Percentiles rank a stretch among this genome's conserved stretches.
phyloP scores from a whole-genome alignment of 2,888 invertebrate species.

The Ariolimax columbianus region DNA sequence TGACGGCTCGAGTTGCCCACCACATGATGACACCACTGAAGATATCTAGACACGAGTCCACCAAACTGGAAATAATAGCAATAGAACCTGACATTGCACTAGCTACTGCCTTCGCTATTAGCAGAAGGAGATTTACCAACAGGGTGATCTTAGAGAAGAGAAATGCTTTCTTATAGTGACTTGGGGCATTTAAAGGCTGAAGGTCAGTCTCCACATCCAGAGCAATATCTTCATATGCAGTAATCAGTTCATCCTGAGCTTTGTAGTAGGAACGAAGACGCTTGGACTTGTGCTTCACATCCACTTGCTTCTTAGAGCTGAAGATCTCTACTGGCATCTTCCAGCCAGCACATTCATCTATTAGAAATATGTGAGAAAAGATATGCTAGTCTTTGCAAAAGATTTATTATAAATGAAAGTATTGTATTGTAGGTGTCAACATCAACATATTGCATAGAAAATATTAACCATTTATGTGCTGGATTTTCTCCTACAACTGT shows the following conservation, averaged over 20 bases:
- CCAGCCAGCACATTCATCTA: conserved; percentile 54
- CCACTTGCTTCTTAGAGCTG: conserved; percentile 67
- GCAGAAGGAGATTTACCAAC: conserved; percentile 59
- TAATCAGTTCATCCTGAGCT: conserved; percentile 74
- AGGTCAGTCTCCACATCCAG: conserved; percentile 61
- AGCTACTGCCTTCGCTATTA: conserved; percentile 79
- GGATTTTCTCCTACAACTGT: no score
- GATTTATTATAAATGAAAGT: no score
- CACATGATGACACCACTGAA: conserved; percentile 74
- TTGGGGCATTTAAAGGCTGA: neutral
- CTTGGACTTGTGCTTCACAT: conserved; percentile 59
- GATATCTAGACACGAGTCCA: conserved; percentile 80
- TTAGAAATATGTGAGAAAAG: neutral
- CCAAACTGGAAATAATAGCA: conserved; percentile 80
- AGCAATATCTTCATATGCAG: conserved; percentile 72
- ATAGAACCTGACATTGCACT: conserved; percentile 80
- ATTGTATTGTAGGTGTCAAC: no score
- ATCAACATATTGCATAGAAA: no score
- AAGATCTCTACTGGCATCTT: conserved; percentile 67
- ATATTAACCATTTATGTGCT: no score
- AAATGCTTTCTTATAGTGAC: conserved; percentile 5
- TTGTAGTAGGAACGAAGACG: conserved; percentile 76
- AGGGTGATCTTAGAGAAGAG: conserved; percentile 51
- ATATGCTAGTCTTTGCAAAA: neutral
- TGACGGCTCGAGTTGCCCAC: conserved; percentile 74